phyloP scores from a whole-genome alignment of 1,140 invertebrate genomes.

The Drosophila navojoa region DNA sequence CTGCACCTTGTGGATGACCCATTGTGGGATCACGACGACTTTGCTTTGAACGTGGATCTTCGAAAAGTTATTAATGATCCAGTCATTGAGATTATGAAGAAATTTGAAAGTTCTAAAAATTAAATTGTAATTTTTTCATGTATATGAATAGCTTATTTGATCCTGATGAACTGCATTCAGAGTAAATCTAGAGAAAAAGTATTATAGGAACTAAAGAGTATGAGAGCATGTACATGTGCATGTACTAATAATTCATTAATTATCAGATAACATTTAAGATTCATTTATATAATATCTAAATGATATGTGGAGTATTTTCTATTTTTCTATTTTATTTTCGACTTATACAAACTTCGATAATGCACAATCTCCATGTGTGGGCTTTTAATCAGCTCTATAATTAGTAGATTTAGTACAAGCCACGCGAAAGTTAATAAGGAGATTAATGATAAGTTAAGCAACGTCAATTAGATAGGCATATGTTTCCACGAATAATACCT shows the following conservation, averaged over 20 bases:
- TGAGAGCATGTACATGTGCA: no score
- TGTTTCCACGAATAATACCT: constrained; percentile 12
- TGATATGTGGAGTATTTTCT: no score
- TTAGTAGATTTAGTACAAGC: constrained; percentile 1
- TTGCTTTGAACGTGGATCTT: constrained; percentile 56
- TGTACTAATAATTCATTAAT: no score
- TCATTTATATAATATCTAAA: not conserved
- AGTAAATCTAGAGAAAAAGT: no score
- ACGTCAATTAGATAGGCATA: constrained; percentile 5
- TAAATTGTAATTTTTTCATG: not conserved
- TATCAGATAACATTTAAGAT: no score
- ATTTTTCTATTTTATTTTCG: not conserved
- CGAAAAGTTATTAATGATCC: constrained; percentile 61
- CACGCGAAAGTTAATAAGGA: not conserved
- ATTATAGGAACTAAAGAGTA: no score
- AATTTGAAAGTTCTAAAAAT: constrained; percentile 30
- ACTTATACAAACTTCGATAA: not conserved
- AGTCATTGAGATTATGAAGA: constrained; percentile 58
- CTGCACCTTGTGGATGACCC: constrained; percentile 85
- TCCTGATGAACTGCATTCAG: no score
- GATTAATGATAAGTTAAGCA: constrained; percentile 29
- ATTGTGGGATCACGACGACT: constrained; percentile 87
- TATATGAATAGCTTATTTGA: not conserved
- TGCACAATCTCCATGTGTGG: not conserved
- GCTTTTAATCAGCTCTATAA: constrained; percentile 6